These are phyloP conservation scores for Uria aalge DNA, from an alignment of 2,113 vertebrate species.

Conservation along the genomic window DNA sequence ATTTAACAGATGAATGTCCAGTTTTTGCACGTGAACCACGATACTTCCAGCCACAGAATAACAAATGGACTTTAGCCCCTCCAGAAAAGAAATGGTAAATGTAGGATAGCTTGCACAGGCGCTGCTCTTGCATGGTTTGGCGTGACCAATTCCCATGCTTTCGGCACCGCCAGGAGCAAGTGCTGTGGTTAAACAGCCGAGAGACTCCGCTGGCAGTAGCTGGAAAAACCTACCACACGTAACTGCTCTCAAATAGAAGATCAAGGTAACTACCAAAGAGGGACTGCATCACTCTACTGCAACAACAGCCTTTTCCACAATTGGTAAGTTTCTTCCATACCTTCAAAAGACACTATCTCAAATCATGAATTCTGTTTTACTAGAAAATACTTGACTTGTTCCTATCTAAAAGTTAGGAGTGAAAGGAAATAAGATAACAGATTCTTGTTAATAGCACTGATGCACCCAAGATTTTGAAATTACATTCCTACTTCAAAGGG, in stretches of 20 bases:
- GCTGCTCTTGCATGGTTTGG: not conserved
- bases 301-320: not conserved
- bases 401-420: not conserved
- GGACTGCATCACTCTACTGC: not conserved
- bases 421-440: not conserved
- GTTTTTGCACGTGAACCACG: rapidly evolving
- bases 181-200: not conserved
- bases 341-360: not conserved
- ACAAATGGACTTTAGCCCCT: not conserved
- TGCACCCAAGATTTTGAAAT: not conserved
- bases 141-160: not conserved
- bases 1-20: not conserved
- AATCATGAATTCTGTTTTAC: not conserved
- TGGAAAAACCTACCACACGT: not conserved
- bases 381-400: not conserved
- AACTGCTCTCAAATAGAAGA: not conserved
- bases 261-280: not conserved
- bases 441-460: not conserved
- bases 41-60: not conserved
- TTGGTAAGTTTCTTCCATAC: not conserved
- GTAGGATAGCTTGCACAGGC: not conserved
- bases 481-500: not conserved
- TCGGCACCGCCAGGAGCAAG: not conserved
- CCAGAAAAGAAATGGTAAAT: not conserved
- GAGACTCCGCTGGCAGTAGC: not conserved